phyloP scores from a whole-genome alignment of 1,140 invertebrate species.

The Drosophila dunni region DNA sequence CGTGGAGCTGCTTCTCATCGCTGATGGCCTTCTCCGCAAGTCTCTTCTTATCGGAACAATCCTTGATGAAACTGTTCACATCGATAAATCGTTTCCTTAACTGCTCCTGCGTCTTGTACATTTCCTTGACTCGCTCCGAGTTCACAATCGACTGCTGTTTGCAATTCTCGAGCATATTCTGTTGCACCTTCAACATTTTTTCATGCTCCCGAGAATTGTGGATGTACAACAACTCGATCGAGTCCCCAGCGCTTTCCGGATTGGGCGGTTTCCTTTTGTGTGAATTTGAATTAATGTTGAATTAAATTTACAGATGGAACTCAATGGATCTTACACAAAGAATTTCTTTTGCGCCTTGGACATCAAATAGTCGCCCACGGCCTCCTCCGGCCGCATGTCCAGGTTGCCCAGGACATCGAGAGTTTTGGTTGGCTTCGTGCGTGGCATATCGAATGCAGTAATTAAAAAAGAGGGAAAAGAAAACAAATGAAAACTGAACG shows the following conservation, averaged over 20 bases:
- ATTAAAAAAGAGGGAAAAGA: neutral
- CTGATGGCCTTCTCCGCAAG: conserved; percentile 63
- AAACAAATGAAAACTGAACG: conserved; percentile 14
- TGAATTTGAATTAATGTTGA: no score
- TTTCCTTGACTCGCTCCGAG: conserved; percentile 58
- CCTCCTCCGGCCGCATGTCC: conserved; percentile 77
- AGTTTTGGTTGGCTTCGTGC: conserved; percentile 75
- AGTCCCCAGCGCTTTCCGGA: conserved; percentile 71
- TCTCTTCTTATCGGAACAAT: conserved; percentile 73
- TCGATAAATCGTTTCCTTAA: conserved; percentile 76
- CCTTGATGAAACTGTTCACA: conserved; percentile 81
- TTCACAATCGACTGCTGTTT: conserved; percentile 61
- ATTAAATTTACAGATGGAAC: no score
- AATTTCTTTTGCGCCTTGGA: conserved; percentile 74
- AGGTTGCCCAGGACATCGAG: conserved; percentile 80
- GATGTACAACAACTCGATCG: conserved; percentile 73
- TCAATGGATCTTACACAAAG: conserved; percentile 67
- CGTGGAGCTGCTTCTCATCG: conserved; percentile 54
- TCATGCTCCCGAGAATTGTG: conserved; percentile 76
- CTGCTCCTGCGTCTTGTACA: conserved; percentile 72
- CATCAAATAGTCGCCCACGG: conserved; percentile 66
- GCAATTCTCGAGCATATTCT: conserved; percentile 66
- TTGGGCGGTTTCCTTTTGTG: conserved; percentile 69
- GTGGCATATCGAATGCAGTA: conserved; percentile 63
- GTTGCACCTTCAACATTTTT: conserved; percentile 67